Percentiles rank a stretch among this genome's conserved stretches.
These are phyloP conservation scores for Rafetus swinhoei DNA, from an alignment of 2,113 vertebrate genomes.

Conservation along the genomic window DNA sequence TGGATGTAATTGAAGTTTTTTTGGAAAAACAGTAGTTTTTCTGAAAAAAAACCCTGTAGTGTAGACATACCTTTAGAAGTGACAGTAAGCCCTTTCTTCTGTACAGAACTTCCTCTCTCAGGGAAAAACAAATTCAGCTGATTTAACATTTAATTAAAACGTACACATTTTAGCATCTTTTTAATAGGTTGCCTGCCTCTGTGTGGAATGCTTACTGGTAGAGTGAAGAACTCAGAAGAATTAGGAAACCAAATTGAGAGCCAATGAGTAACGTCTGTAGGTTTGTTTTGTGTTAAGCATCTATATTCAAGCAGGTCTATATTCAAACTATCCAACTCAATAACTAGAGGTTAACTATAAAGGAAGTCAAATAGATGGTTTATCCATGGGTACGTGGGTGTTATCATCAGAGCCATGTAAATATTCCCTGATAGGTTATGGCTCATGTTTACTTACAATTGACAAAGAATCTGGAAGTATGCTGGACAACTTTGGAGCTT, in stretches of 20 bases:
- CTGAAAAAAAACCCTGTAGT: too few relatives aligned
- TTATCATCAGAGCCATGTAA: neutral
- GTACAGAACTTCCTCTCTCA: neutral
- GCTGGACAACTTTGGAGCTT: neutral
- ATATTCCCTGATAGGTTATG: neutral
- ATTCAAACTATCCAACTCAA: neutral
- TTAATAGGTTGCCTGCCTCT: neutral
- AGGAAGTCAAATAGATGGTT: neutral
- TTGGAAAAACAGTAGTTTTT: too few relatives aligned
- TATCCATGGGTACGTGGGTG: neutral
- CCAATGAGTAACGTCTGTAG: neutral
- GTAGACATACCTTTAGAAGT: neutral
- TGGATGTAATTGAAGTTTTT: too few relatives aligned
- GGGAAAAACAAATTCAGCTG: neutral
- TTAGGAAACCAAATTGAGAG: neutral
- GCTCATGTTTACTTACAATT: neutral
- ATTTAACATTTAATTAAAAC: neutral
- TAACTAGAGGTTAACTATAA: neutral
- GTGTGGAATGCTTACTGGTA: neutral
- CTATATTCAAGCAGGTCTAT: neutral
- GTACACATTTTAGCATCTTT: neutral
- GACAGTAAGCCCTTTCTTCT: slow-evolving; percentile 5
- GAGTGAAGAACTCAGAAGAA: neutral
- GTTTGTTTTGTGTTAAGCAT: neutral
- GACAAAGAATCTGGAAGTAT: neutral